Evolutionary conservation across 35 echinoderm and acorn worm species (phyloP).

Genomic region (Strongylocentrotus purpuratus): DNA sequence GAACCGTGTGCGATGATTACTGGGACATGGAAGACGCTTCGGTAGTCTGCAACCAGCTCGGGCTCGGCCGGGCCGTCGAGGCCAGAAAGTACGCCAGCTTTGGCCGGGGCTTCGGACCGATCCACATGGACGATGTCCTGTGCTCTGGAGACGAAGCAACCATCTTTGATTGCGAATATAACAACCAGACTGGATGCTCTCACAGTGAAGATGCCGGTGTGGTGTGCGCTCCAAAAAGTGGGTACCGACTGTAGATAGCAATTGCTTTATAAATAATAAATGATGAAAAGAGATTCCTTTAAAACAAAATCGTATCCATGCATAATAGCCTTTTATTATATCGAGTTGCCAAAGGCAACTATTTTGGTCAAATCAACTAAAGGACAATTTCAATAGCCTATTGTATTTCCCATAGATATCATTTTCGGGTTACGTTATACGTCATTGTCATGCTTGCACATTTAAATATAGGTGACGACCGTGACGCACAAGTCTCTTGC

Average conservation of each 20-base stretch:
- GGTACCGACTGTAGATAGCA: neutral
- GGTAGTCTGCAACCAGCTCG: conserved; percentile 41
- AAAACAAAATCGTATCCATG: no score
- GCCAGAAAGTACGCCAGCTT: conserved; percentile 33
- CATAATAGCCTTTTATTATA: no score
- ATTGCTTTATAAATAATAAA: no score
- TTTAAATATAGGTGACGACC: no score
- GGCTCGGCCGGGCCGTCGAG: conserved; percentile 36
- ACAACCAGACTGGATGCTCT: neutral
- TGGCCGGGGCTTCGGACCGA: conserved; percentile 20
- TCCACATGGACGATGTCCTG: conserved; percentile 44
- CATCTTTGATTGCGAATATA: conserved; percentile 32
- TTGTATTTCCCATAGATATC: no score
- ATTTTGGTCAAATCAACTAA: no score
- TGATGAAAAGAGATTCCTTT: no score
- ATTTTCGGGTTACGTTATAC: no score
- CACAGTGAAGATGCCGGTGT: conserved; percentile 60
- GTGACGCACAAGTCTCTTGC: no score
- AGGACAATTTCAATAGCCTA: no score
- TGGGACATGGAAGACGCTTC: conserved; percentile 34
- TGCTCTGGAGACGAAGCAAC: conserved; percentile 37
- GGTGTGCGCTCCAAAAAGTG: conserved; percentile 36
- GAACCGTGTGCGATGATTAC: conserved; percentile 41
- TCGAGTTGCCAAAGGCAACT: no score
- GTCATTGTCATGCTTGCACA: no score